Evolutionary conservation across 2,113 vertebrate species (phyloP).

Genomic region (Erythrolamprus reginae): DNA sequence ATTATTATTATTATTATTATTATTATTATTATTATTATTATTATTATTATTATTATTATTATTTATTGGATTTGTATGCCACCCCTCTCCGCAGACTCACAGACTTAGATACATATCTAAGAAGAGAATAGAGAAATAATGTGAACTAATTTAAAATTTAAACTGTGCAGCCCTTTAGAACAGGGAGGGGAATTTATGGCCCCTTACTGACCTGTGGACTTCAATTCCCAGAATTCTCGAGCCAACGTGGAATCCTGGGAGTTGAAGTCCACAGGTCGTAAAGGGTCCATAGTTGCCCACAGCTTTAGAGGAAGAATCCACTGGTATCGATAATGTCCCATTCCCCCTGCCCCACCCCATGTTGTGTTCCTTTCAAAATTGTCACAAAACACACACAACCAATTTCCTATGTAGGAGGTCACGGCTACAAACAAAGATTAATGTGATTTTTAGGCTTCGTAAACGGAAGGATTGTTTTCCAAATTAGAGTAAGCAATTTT

Average conservation of each 20-base stretch:
- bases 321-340: not conserved
- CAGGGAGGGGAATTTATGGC: accelerated
- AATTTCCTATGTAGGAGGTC: not conserved
- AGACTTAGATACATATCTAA: not conserved
- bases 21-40: no score
- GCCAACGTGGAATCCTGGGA: no score
- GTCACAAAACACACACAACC: not conserved
- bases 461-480: not conserved
- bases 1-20: no score
- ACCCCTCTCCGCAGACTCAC: no score
- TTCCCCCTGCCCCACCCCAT: no score
- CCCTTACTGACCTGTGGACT: not conserved
- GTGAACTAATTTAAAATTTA: not conserved
- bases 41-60: no score
- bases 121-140: not conserved
- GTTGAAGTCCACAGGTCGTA: not conserved
- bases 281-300: not conserved
- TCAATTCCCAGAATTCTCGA: not conserved
- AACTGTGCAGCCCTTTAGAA: not conserved
- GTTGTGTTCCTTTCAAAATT: not conserved
- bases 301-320: not conserved
- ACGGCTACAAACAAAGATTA: not conserved
- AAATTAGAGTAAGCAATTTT: not conserved
- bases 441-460: not conserved
- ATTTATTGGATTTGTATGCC: no score